These are phyloP conservation scores for Agrenia bidenticulata DNA, from an alignment of 2,888 invertebrate genomes.

Conservation along the genomic window DNA sequence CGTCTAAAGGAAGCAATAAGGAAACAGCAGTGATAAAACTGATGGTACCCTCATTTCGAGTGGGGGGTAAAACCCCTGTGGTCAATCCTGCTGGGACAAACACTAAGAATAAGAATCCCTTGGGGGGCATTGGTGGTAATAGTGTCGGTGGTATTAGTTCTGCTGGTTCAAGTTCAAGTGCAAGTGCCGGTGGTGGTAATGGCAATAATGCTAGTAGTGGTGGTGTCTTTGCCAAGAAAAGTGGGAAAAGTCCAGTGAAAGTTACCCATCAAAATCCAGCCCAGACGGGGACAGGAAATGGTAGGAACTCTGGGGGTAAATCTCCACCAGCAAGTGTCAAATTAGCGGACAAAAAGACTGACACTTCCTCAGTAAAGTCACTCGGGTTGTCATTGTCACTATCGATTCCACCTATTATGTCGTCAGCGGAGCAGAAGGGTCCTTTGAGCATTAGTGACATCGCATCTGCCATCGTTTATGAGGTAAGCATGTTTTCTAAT, in stretches of 20 bases:
- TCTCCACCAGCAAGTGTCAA: constrained; percentile 6
- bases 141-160: too few relatives aligned
- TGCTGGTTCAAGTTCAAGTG: constrained; percentile 11
- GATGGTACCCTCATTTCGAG: constrained; percentile 36
- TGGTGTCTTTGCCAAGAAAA: constrained; percentile 11
- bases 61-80: constrained; percentile 9
- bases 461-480: constrained; percentile 33
- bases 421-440: constrained; percentile 6
- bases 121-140: not conserved
- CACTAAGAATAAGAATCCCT: not conserved
- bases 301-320: not conserved
- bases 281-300: not conserved
- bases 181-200: constrained; percentile 3
- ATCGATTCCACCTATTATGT: not conserved
- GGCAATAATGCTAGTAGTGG: constrained; percentile 23
- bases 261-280: not conserved
- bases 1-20: not conserved
- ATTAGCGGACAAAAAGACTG: not conserved
- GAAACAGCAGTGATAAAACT: constrained; percentile 40
- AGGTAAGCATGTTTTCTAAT: constrained; percentile 27
- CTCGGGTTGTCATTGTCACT: not conserved
- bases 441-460: constrained; percentile 32
- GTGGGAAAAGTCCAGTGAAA: constrained; percentile 15
- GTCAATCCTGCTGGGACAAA: not conserved
- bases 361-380: not conserved